These are phyloP conservation scores for Drosophila dives DNA, from an alignment of 2,888 invertebrate species.

Conservation along the genomic window DNA sequence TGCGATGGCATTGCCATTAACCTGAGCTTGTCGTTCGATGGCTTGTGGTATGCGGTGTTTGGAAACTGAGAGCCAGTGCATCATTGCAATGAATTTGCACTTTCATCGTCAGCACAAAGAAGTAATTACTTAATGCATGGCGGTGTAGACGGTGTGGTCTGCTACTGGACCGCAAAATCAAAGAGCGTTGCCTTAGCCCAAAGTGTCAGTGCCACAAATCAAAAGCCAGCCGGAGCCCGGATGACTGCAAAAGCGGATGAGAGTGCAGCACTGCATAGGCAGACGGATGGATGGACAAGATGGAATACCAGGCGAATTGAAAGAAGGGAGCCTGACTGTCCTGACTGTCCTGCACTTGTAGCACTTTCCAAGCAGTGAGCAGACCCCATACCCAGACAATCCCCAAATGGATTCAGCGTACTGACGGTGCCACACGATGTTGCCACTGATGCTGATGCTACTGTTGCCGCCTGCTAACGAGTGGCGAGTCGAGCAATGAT, in stretches of 20 bases:
- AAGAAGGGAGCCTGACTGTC: slow-evolving; percentile 30
- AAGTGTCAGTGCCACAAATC: slow-evolving; percentile 66
- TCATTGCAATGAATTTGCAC: slow-evolving; percentile 77
- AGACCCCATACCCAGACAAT: slow-evolving; percentile 52
- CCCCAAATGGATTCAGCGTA: slow-evolving; percentile 75
- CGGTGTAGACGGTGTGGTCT: slow-evolving; percentile 10
- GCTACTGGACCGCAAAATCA: slow-evolving; percentile 68
- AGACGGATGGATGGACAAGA: slow-evolving; percentile 19
- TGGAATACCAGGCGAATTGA: slow-evolving; percentile 29
- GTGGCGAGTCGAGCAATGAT: slow-evolving; percentile 77
- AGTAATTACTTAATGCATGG: slow-evolving; percentile 77
- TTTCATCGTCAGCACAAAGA: slow-evolving; percentile 65
- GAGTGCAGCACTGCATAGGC: slow-evolving; percentile 23
- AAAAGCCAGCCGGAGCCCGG: slow-evolving; percentile 55
- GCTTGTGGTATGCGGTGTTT: slow-evolving; percentile 30
- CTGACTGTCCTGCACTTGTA: slow-evolving; percentile 56
- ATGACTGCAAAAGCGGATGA: slow-evolving; percentile 46
- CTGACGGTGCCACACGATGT: slow-evolving; percentile 15
- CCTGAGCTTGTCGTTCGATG: background rate
- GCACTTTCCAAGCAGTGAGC: slow-evolving; percentile 66
- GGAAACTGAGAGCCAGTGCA: slow-evolving; percentile 36
- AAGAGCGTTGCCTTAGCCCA: slow-evolving; percentile 47
- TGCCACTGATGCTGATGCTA: background rate
- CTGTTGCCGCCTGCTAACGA: slow-evolving; percentile 58
- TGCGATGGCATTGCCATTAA: background rate